Evolutionary conservation across 2,113 vertebrate genomes (phyloP).

Genomic region (Caranx ignobilis): DNA sequence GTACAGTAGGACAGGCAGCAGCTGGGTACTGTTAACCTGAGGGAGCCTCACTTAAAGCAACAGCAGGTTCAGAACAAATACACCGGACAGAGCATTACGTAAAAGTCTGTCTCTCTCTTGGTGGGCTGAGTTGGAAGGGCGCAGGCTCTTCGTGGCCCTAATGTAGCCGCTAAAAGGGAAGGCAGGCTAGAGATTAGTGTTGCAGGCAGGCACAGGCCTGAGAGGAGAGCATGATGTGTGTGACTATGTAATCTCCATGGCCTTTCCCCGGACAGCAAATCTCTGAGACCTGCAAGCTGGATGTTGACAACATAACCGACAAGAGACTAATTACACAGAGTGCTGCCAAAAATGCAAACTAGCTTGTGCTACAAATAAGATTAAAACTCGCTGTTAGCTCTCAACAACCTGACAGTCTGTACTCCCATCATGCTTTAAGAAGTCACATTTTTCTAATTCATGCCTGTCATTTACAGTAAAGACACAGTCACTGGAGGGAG

Average conservation of each 20-base stretch:
- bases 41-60: conserved; percentile 59
- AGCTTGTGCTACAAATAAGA: not conserved
- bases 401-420: not conserved
- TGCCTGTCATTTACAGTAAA: conserved; percentile 5
- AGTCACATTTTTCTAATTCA: conserved; percentile 6
- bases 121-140: conserved; percentile 63
- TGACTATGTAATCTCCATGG: conserved; percentile 68
- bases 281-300: conserved; percentile 45
- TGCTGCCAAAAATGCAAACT: conserved; percentile 24
- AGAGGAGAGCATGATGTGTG: conserved; percentile 56
- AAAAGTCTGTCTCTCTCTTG: conserved; percentile 74
- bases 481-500: conserved; percentile 54
- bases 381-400: not conserved
- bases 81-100: conserved; percentile 73
- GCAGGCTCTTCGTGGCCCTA: conserved; percentile 56
- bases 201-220: conserved; percentile 65
- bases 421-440: conserved; percentile 5
- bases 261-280: conserved; percentile 57
- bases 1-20: conserved; percentile 60
- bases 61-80: conserved; percentile 71
- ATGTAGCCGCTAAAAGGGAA: conserved; percentile 62
- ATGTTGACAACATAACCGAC: conserved; percentile 25
- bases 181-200: conserved; percentile 70
- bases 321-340: conserved; percentile 26
- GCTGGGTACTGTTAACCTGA: conserved; percentile 66